These are phyloP conservation scores for Strigamia maritima DNA, from an alignment of 2,888 invertebrate species.

Conservation along the genomic window DNA sequence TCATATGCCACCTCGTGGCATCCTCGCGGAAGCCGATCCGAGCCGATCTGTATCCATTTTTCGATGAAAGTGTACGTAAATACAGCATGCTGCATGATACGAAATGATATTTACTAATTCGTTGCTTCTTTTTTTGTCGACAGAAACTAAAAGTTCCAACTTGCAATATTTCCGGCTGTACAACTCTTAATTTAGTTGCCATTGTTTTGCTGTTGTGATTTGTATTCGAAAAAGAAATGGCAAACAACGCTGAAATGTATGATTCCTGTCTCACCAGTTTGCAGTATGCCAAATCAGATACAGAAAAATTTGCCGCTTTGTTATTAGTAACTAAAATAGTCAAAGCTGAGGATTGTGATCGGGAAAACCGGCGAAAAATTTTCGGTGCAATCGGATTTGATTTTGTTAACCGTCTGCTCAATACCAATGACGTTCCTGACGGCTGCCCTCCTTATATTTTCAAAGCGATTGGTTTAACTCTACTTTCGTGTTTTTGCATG, in stretches of 20 bases:
- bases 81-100: too few relatives aligned
- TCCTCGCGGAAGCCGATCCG: too few relatives aligned
- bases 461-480: constrained; percentile 83
- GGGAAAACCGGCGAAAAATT: constrained; percentile 56
- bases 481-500: constrained; percentile 73
- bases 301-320: constrained; percentile 85
- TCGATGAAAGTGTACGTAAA: too few relatives aligned
- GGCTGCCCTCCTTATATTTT: constrained; percentile 86
- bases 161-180: not conserved
- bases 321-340: constrained; percentile 89
- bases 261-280: constrained; percentile 65
- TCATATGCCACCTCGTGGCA: too few relatives aligned
- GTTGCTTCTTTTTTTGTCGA: constrained; percentile 36
- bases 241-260: constrained; percentile 48
- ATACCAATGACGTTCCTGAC: constrained; percentile 69
- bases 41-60: too few relatives aligned
- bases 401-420: constrained; percentile 75
- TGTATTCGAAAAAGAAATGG: not conserved
- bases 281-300: constrained; percentile 75
- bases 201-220: not conserved
- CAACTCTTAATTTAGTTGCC: too few relatives aligned
- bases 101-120: constrained; percentile 63
- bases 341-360: constrained; percentile 74
- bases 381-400: constrained; percentile 87
- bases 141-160: not conserved